Conservation (phyloP, 1,140 invertebrate species). For the Leptopilina boulardi region DNA sequence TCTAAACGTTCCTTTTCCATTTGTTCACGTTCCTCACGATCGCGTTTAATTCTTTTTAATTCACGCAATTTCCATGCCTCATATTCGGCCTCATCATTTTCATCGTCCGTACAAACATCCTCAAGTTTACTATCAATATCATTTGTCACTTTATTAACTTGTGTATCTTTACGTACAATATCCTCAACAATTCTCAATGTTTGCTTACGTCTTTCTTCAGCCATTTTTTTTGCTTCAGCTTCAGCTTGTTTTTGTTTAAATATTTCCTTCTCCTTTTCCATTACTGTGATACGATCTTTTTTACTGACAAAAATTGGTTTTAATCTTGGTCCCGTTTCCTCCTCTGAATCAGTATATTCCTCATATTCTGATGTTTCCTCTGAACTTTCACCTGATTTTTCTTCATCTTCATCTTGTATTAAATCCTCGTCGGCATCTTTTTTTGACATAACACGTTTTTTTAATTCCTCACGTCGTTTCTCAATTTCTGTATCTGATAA, state of each 20-base stretch:
- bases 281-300: constrained; percentile 94
- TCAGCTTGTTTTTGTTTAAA: constrained; percentile 87
- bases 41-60: constrained; percentile 95
- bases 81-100: constrained; percentile 98
- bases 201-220: constrained; percentile 83
- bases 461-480: constrained; percentile 82
- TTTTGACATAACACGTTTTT: constrained; percentile 82
- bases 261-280: constrained; percentile 94
- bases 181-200: constrained; percentile 94
- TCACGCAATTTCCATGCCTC: constrained; percentile 98
- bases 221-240: constrained; percentile 79
- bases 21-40: constrained; percentile 95
- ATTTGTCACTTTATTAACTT: constrained; percentile 71
- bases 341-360: constrained; percentile 93
- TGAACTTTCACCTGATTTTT: constrained; percentile 86
- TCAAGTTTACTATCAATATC: constrained; percentile 84
- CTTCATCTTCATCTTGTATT: constrained; percentile 82
- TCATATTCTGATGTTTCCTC: constrained; percentile 89
- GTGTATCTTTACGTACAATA: constrained; percentile 85
- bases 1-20: constrained; percentile 92
- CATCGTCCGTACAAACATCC: constrained; percentile 97
- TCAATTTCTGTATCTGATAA: constrained; percentile 91
- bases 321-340: constrained; percentile 90
- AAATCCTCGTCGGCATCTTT: constrained; percentile 81
- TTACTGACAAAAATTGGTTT: constrained; percentile 99